Evolutionary conservation across 2,888 invertebrate genomes (phyloP).

Genomic region (Diaphora mendica): DNA sequence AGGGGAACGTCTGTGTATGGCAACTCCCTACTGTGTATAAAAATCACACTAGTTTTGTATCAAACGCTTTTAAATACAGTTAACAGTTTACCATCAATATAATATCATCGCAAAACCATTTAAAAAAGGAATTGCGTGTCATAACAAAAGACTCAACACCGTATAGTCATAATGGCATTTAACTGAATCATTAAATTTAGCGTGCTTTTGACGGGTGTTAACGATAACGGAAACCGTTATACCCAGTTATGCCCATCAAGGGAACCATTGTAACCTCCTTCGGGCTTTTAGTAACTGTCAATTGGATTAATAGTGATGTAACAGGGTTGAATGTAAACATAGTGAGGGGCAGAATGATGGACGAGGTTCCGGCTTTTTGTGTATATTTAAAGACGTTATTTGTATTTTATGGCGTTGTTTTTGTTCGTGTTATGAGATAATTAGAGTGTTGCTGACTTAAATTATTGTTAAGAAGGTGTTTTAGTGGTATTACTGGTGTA

Average conservation of each 20-base stretch:
- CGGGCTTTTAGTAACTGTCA: conserved; percentile 53
- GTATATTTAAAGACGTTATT: conserved; percentile 31
- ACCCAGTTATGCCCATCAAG: conserved; percentile 42
- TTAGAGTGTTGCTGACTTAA: conserved; percentile 17
- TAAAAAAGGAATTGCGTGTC: conserved; percentile 20
- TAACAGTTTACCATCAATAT: neutral
- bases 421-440: conserved; percentile 27
- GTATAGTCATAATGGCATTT: conserved; percentile 40
- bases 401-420: conserved; percentile 30
- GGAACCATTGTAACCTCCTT: conserved; percentile 47
- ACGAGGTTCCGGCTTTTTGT: conserved; percentile 29
- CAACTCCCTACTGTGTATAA: too few relatives aligned
- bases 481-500: neutral
- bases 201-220: conserved; percentile 53
- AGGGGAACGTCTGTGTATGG: too few relatives aligned
- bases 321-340: conserved; percentile 43
- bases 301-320: conserved; percentile 54
- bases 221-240: conserved; percentile 52
- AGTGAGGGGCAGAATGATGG: conserved; percentile 27
- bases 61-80: neutral
- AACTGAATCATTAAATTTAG: conserved; percentile 45
- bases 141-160: conserved; percentile 39
- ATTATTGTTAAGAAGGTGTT: conserved; percentile 15
- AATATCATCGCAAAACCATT: neutral
- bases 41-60: too few relatives aligned